Percentiles rank a stretch among this genome's conserved stretches.
These are phyloP conservation scores for Scolopax bukidnonensis DNA, from an alignment of 2,797 vertebrate genomes.

Conservation along the genomic window DNA sequence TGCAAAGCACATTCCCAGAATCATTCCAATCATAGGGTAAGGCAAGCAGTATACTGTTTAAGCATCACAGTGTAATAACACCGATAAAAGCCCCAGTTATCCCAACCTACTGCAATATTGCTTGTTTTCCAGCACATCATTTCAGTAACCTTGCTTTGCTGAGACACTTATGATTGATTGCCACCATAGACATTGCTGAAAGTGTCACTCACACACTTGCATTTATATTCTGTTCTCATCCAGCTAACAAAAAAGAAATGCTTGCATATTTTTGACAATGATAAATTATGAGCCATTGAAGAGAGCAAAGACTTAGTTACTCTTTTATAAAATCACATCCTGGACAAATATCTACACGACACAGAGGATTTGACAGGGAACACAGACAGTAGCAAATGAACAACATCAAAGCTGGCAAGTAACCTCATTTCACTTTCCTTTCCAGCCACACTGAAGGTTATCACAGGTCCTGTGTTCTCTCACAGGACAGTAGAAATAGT, in stretches of 20 bases:
- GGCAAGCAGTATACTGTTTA: neutral
- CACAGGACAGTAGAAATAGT: neutral
- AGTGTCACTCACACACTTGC: constrained; percentile 28
- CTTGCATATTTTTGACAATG: constrained; percentile 66
- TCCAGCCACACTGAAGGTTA: constrained; percentile 12
- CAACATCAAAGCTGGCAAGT: neutral
- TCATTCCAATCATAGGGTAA: neutral
- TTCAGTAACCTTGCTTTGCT: neutral
- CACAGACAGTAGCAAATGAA: neutral
- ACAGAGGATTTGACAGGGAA: constrained; percentile 7
- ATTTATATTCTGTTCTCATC: constrained; percentile 57
- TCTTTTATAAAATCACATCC: constrained; percentile 49
- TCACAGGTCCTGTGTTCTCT: neutral
- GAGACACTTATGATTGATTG: constrained; percentile 37
- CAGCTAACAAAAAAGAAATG: constrained; percentile 22
- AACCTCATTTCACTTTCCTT: constrained; percentile 18
- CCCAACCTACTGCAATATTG: neutral
- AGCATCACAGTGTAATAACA: neutral
- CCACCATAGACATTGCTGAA: neutral
- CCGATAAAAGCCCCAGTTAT: neutral
- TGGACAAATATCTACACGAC: constrained; percentile 35
- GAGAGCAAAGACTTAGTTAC: constrained; percentile 51
- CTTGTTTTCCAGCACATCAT: neutral
- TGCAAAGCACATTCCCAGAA: neutral
- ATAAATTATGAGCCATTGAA: constrained; percentile 54